These are phyloP conservation scores for Nothocercus julius DNA, from an alignment of 2,113 vertebrate species.

Conservation along the genomic window DNA sequence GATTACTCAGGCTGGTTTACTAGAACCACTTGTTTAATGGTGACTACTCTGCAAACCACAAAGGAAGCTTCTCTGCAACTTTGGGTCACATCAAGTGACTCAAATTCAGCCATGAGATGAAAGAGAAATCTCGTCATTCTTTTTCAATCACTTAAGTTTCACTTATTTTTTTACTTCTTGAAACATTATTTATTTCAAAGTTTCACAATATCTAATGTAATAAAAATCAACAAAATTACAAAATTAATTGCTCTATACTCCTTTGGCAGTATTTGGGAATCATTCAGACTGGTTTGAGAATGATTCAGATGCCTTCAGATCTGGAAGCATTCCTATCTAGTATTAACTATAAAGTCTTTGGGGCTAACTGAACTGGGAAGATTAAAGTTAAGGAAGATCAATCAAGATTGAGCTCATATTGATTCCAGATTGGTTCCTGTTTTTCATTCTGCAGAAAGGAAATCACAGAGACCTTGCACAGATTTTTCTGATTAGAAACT, in stretches of 20 bases:
- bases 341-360: not conserved
- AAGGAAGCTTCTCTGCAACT: rapidly evolving
- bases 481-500: not conserved
- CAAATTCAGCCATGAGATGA: not conserved
- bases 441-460: not conserved
- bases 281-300: not conserved
- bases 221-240: not conserved
- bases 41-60: not conserved
- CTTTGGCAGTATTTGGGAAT: not conserved
- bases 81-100: rapidly evolving
- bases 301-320: not conserved
- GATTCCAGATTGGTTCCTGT: not conserved
- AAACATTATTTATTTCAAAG: not conserved
- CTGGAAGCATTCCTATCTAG: not conserved
- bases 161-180: not conserved
- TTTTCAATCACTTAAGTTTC: not conserved
- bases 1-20: not conserved
- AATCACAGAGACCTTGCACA: not conserved
- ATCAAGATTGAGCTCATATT: not conserved
- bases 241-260: not conserved
- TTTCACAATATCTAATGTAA: not conserved
- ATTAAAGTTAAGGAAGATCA: constrained; percentile 6
- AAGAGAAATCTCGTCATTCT: not conserved
- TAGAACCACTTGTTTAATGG: not conserved
- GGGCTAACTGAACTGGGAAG: not conserved